Evolutionary conservation across 2,888 invertebrate genomes (phyloP).

Genomic region (Gasteruption jaculator): DNA sequence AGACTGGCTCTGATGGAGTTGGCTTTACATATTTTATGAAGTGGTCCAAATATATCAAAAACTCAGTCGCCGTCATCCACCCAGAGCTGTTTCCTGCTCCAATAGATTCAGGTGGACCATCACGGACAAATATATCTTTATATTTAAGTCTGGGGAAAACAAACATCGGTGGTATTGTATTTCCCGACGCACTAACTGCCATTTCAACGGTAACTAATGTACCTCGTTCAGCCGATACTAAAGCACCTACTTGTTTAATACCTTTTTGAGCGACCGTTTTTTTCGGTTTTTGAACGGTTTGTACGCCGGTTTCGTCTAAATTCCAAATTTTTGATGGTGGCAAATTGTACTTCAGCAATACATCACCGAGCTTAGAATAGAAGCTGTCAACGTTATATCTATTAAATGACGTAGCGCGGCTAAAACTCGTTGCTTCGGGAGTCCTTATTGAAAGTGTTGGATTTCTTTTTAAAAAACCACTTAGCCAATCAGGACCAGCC

Average conservation of each 20-base stretch:
- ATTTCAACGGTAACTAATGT: conserved; percentile 24
- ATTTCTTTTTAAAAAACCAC: conserved; percentile 29
- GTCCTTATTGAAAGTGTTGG: conserved; percentile 11
- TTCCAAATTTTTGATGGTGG: conserved; percentile 30
- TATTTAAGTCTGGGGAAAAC: conserved; percentile 33
- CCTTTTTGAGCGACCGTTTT: conserved; percentile 18
- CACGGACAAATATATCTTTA: conserved; percentile 23
- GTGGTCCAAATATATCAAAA: conserved; percentile 34
- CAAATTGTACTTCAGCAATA: conserved; percentile 21
- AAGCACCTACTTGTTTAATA: conserved; percentile 16
- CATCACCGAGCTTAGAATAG: conserved; percentile 4
- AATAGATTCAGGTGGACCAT: conserved; percentile 35
- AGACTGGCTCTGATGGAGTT: conserved; percentile 26
- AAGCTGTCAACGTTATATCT: conserved; percentile 8
- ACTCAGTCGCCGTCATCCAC: conserved; percentile 36
- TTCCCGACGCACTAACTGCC: conserved; percentile 25
- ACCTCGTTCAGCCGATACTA: conserved; percentile 22
- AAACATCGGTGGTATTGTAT: conserved; percentile 32
- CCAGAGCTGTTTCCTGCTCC: conserved; percentile 37
- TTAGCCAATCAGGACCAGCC: conserved; percentile 38
- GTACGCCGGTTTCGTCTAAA: conserved; percentile 33
- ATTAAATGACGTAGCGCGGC: conserved; percentile 13
- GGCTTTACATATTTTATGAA: conserved; percentile 30
- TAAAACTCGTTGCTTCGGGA: conserved; percentile 14
- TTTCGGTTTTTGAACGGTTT: conserved; percentile 21